phyloP scores from a whole-genome alignment of 2,797 vertebrate genomes.

The Manis javanica region DNA sequence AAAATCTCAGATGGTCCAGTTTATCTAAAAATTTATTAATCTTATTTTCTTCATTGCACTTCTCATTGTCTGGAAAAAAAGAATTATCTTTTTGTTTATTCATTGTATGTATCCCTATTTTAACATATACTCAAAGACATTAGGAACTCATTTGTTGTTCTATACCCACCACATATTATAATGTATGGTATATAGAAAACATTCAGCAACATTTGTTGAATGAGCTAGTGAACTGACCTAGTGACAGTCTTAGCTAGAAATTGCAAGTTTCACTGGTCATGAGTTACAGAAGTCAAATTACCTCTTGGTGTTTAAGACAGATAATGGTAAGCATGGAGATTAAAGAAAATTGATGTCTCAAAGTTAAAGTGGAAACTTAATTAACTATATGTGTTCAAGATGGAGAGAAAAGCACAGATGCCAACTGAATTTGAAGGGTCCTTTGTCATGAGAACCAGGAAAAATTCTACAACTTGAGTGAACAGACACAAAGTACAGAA shows the following conservation, averaged over 20 bases:
- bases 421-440: not conserved
- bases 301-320: not conserved
- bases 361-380: not conserved
- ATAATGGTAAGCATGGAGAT: not conserved
- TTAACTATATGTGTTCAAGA: not conserved
- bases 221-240: not conserved
- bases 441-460: not conserved
- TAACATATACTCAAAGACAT: not conserved
- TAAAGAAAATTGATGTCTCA: not conserved
- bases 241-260: not conserved
- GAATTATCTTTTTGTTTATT: not conserved
- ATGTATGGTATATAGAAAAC: not conserved
- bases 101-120: not conserved
- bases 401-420: not conserved
- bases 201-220: not conserved
- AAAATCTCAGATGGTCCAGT: fast-evolving
- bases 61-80: not conserved
- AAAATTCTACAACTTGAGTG: not conserved
- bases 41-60: not conserved
- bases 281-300: not conserved
- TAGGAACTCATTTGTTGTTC: not conserved
- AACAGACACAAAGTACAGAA: not conserved
- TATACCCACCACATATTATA: not conserved
- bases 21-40: not conserved
- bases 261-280: not conserved